Evolutionary conservation across 1,140 invertebrate species (phyloP), one percentile per base, ranked within the genome.

Genomic region (Pogonus chalceus): DNA sequence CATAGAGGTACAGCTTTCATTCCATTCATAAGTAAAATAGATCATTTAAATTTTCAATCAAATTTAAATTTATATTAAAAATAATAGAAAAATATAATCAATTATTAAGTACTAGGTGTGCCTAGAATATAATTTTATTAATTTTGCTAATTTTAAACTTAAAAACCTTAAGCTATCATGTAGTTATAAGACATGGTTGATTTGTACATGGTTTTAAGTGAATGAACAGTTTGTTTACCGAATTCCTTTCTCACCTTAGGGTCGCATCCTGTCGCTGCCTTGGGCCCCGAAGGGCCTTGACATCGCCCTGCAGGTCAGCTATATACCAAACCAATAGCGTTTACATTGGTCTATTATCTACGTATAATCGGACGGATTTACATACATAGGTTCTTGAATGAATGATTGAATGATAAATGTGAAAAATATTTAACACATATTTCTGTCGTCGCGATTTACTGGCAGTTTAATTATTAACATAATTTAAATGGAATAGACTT

Each of bases 1-100:
- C 58, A 66, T 68, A 71, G 72, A 76, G 74, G 73, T 76, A 76
- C 73, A 23, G 39, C 51, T 43, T 47, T 53, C 39, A 35, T 51
- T 43, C 37, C 35, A 35, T 51, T 20, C 23, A 51, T 39, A 51
- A 23, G 20, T 24, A 21, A 51, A 50, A 50, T 24, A 24, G 10
- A 22, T 50, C 14, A 31, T 50, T 50, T 18, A 48, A 23, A 20
- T 12, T 23, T 48, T n/a, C n/a, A n/a, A n/a, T 50, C 10, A 18
- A 24, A 16, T 50, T 22, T 12, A 22, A 50, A 18, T 21, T 31
- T 31, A 4, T 31, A 7, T 31, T 31, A 31, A 31, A 31, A 31
- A 31, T 7, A 31, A 7, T 4, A 31, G 4, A 31, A 31, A 7
- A 4, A 31, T 31, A 7, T 31, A 7, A 31, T 31, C 14, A 14